These are phyloP conservation scores for Coregonus ussuriensis DNA, from an alignment of 2,797 vertebrate genomes.

Conservation along the genomic window DNA sequence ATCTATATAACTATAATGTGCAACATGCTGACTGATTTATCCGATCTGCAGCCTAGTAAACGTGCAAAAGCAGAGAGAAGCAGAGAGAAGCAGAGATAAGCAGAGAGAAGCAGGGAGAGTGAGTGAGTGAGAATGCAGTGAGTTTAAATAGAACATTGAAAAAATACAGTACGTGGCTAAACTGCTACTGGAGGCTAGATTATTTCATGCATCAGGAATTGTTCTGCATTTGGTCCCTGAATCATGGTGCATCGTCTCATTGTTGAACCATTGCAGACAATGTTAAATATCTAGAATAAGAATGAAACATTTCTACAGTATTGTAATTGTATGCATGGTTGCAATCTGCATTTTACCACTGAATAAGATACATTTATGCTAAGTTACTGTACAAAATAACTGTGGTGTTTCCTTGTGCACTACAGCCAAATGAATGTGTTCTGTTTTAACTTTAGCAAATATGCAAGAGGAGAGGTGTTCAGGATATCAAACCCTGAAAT, in stretches of 20 bases:
- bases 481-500: not conserved
- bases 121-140: not conserved
- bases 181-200: conserved; percentile 25
- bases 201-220: conserved; percentile 29
- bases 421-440: not conserved
- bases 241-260: not conserved
- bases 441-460: not conserved
- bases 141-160: not conserved
- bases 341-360: not conserved
- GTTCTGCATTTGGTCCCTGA: conserved; percentile 14
- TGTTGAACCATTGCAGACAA: not conserved
- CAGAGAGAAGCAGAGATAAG: too few relatives aligned
- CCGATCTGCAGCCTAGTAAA: conserved; percentile 7
- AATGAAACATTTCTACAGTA: conserved; percentile 6
- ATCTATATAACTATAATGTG: conserved; percentile 42
- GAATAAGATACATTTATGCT: not conserved
- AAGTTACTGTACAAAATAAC: not conserved
- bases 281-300: not conserved
- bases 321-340: not conserved
- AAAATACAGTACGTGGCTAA: conserved; percentile 4
- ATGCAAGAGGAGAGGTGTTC: not conserved
- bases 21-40: conserved; percentile 25
- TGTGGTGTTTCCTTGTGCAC: not conserved
- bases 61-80: not conserved
- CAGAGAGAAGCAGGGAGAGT: too few relatives aligned